phyloP scores from a whole-genome alignment of 2,888 invertebrate species.

The Urechis unicinctus region DNA sequence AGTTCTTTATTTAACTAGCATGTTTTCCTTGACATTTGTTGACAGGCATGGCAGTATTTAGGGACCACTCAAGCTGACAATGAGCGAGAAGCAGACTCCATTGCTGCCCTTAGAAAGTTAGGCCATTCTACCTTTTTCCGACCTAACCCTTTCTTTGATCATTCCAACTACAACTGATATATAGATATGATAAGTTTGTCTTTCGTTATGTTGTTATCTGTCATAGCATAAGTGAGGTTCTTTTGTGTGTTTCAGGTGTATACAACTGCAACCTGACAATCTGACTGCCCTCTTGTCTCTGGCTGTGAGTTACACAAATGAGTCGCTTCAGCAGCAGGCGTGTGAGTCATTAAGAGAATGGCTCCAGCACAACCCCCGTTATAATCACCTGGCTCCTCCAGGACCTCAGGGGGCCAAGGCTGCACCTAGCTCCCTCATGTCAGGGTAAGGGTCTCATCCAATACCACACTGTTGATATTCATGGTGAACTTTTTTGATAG shows the following conservation, averaged over 20 bases:
- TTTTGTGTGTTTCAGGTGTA: no score
- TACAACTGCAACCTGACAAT: slow-evolving; percentile 73
- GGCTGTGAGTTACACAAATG: slow-evolving; percentile 93
- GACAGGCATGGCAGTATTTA: slow-evolving; percentile 49
- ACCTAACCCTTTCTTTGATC: background rate
- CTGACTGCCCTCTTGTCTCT: slow-evolving; percentile 79
- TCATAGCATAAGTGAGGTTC: no score
- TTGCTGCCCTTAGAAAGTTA: slow-evolving; percentile 76
- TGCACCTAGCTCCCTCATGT: slow-evolving; percentile 39
- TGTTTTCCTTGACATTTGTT: no score
- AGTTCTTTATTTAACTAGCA: no score
- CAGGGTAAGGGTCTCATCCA: slow-evolving; percentile 27
- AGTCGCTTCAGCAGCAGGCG: slow-evolving; percentile 85
- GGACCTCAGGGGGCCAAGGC: slow-evolving; percentile 9
- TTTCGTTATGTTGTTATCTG: no score
- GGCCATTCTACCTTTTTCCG: no score
- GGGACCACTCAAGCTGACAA: slow-evolving; percentile 95
- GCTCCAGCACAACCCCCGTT: slow-evolving; percentile 68
- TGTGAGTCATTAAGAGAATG: slow-evolving; percentile 66
- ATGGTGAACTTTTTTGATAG: background rate
- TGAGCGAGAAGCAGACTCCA: slow-evolving; percentile 90
- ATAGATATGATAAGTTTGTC: no score
- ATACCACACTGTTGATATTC: background rate
- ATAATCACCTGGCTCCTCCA: slow-evolving; percentile 62
- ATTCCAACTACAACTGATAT: no score